Evolutionary conservation across 2,113 vertebrate genomes (phyloP).

Genomic region (Ictalurus punctatus): DNA sequence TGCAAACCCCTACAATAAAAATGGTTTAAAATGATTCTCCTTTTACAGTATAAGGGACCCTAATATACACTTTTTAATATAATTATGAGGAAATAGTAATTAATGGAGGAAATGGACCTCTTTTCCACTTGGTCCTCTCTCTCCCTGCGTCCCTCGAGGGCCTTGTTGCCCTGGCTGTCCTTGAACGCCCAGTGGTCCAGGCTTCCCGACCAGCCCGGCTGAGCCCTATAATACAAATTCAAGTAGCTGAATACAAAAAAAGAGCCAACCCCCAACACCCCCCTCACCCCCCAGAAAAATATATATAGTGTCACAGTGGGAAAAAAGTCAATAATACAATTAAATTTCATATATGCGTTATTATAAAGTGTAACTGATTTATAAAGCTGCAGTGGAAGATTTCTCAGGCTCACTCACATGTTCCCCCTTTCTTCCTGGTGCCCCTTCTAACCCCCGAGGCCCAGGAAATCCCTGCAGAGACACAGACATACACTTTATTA

Average conservation of each 20-base stretch:
- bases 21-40: neutral
- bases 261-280: neutral
- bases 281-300: neutral
- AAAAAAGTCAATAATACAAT: neutral
- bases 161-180: constrained; percentile 71
- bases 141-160: constrained; percentile 63
- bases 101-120: constrained; percentile 64
- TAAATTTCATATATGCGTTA: neutral
- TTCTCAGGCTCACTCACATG: constrained; percentile 53
- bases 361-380: neutral
- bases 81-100: neutral
- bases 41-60: neutral
- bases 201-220: constrained; percentile 62
- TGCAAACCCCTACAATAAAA: constrained; percentile 51
- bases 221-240: constrained; percentile 67
- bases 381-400: neutral
- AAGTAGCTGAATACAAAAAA: neutral
- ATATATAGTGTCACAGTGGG: neutral
- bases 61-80: neutral
- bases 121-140: constrained; percentile 68
- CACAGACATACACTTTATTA: constrained; percentile 6
- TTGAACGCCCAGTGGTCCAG: constrained; percentile 59
- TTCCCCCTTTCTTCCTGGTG: constrained; percentile 60
- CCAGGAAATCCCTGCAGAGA: constrained; percentile 62
- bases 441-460: constrained; percentile 58